phyloP scores from a whole-genome alignment of 2,888 invertebrate species.

The Lasioglossum morio region DNA sequence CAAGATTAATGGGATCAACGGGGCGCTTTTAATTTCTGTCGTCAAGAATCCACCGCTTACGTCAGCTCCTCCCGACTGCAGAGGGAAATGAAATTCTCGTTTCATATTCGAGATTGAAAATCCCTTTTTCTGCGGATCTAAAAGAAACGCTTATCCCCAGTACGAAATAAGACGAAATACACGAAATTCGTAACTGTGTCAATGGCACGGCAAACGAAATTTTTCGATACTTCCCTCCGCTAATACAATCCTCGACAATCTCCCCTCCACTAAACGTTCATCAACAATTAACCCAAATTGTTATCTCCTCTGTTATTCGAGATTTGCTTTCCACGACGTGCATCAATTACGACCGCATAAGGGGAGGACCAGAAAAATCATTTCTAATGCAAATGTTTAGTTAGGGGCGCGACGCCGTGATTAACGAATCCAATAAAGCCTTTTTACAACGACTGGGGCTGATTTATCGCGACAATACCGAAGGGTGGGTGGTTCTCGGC shows the following conservation, averaged over 20 bases:
- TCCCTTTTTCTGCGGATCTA: constrained; percentile 30
- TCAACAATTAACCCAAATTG: neutral
- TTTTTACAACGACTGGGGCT: neutral
- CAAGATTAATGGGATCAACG: constrained; percentile 72
- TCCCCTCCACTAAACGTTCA: neutral
- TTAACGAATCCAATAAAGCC: constrained; percentile 9
- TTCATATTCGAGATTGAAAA: constrained; percentile 57
- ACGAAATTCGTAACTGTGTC: constrained; percentile 25
- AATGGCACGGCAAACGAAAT: neutral
- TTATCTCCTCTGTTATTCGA: no score
- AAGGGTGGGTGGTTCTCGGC: constrained; percentile 34
- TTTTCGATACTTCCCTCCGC: neutral
- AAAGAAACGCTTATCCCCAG: constrained; percentile 33
- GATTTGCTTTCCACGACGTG: no score
- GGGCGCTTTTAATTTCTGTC: constrained; percentile 71
- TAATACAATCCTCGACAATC: neutral
- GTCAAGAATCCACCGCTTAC: constrained; percentile 65
- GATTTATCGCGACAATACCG: constrained; percentile 52
- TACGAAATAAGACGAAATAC: constrained; percentile 30
- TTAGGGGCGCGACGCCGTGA: neutral
- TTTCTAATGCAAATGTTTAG: constrained; percentile 5
- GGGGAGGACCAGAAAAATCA: neutral
- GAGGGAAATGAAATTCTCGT: constrained; percentile 62
- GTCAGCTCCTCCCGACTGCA: constrained; percentile 54
- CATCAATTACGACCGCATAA: neutral